Evolutionary conservation across 2,888 invertebrate species (phyloP).

Genomic region (Globia sparganii): DNA sequence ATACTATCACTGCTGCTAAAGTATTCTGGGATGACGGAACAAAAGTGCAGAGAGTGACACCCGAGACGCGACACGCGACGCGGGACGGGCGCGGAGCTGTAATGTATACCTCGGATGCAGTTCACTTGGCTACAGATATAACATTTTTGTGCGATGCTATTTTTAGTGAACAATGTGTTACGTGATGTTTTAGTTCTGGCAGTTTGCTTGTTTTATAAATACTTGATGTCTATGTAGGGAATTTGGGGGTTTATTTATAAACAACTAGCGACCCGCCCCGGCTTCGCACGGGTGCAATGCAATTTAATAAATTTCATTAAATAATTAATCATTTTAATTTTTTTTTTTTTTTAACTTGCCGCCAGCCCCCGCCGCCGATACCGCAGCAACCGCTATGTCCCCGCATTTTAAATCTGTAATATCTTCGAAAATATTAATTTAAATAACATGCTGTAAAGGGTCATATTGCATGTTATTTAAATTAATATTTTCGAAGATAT

Average conservation of each 20-base stretch:
- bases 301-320: no score
- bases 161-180: slow-evolving; percentile 14
- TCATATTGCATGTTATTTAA: no score
- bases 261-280: no score
- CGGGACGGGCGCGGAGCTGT: background rate
- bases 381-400: no score
- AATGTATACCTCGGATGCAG: slow-evolving; percentile 8
- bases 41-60: slow-evolving; percentile 51
- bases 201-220: background rate
- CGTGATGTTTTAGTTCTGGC: slow-evolving; percentile 6
- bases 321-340: no score
- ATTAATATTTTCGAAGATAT: no score
- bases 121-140: slow-evolving; percentile 1
- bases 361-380: no score
- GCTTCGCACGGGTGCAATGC: no score
- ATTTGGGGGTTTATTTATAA: background rate
- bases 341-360: no score
- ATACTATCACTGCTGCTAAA: slow-evolving; percentile 6
- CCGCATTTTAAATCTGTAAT: no score
- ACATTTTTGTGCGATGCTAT: background rate
- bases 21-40: slow-evolving; percentile 51
- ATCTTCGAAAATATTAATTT: no score
- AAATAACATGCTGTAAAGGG: no score
- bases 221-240: background rate
- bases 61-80: slow-evolving; percentile 8